These are phyloP conservation scores for Quadriops clusia DNA, from an alignment of 2,888 invertebrate genomes.

Conservation along the genomic window DNA sequence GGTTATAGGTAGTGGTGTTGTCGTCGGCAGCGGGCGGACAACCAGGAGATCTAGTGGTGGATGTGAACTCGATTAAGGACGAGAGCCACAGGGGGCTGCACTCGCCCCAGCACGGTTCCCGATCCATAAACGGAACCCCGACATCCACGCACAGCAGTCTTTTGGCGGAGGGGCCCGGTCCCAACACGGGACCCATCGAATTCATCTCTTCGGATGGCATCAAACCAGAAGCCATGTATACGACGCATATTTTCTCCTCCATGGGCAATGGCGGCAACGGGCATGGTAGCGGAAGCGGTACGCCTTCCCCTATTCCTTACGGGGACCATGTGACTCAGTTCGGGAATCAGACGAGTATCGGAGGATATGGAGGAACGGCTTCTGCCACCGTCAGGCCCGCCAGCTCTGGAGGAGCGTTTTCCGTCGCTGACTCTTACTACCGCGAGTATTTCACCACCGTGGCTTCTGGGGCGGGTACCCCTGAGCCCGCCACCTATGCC, in stretches of 20 bases:
- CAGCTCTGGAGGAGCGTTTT: conserved; percentile 45
- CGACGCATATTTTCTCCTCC: conserved; percentile 57
- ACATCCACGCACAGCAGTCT: conserved; percentile 52
- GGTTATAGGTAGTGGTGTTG: conserved; percentile 40
- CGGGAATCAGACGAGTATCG: conserved; percentile 36
- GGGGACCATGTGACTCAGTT: conserved; percentile 34
- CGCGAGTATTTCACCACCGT: conserved; percentile 64
- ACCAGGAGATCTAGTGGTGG: conserved; percentile 38
- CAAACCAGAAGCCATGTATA: conserved; percentile 47
- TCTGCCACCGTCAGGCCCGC: conserved; percentile 30
- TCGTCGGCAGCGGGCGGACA: conserved; percentile 32
- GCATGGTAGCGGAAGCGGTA: conserved; percentile 44
- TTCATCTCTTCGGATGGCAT: conserved; percentile 40
- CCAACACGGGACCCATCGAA: conserved; percentile 36
- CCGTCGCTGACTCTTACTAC: conserved; percentile 61
- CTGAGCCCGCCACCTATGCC: conserved; percentile 41
- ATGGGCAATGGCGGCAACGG: conserved; percentile 37
- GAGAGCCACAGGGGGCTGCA: conserved; percentile 49
- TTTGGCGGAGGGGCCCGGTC: conserved; percentile 44
- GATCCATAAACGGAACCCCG: conserved; percentile 55
- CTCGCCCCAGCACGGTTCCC: conserved; percentile 54
- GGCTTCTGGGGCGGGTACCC: conserved; percentile 43
- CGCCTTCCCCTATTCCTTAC: conserved; percentile 53
- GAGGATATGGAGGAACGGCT: conserved; percentile 33
- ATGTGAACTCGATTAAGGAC: conserved; percentile 47